phyloP scores from a whole-genome alignment of 2,797 vertebrate species.

The Mormyrops attenuatus region DNA sequence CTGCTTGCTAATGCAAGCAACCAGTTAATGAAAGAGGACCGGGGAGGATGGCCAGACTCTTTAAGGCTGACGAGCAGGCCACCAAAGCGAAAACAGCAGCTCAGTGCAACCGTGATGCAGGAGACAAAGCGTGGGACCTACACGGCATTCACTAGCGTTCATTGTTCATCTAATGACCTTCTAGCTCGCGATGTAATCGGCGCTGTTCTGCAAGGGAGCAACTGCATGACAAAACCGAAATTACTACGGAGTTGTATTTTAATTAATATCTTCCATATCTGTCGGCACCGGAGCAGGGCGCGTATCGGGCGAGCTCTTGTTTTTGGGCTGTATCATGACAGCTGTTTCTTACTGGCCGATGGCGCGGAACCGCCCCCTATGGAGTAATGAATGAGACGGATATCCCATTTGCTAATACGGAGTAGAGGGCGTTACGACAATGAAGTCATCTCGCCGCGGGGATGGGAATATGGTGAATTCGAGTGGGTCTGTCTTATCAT shows the following conservation, averaged over 20 bases:
- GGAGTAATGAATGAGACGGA: conserved; percentile 38
- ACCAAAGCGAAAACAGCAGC: neutral
- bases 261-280: neutral
- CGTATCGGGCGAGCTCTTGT: neutral
- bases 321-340: conserved; percentile 9
- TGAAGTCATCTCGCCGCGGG: conserved; percentile 28
- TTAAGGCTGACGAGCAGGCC: neutral
- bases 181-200: neutral
- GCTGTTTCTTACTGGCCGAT: conserved; percentile 22
- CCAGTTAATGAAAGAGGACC: neutral
- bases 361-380: conserved; percentile 17
- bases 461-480: conserved; percentile 21
- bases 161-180: neutral
- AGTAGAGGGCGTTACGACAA: conserved; percentile 42
- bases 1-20: neutral
- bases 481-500: conserved; percentile 20
- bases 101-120: neutral
- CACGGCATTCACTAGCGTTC: neutral
- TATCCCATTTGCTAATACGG: conserved; percentile 42
- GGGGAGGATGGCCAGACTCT: neutral
- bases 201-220: neutral
- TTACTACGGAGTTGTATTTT: neutral
- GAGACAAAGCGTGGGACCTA: neutral
- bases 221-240: neutral
- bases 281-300: neutral